phyloP scores from a whole-genome alignment of 92 coral and sea anemone species.

The Phenganax marumi region DNA sequence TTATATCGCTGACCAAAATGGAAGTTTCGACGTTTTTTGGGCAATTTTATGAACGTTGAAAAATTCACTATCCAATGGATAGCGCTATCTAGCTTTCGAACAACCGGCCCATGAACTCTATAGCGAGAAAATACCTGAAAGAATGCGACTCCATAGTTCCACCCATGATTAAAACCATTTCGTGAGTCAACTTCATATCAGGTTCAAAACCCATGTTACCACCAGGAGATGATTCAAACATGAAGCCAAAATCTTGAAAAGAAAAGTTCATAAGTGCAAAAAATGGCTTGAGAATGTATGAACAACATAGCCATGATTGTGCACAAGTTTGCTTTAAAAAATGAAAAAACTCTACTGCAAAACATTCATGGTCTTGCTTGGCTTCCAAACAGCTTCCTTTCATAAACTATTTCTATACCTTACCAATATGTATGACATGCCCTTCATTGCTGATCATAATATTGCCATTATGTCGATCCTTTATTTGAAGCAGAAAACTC shows the following conservation, averaged over 20 bases:
- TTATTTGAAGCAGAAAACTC: conserved; percentile 93
- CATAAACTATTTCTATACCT: not conserved
- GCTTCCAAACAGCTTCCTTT: too few relatives aligned
- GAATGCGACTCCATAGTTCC: conserved; percentile 97
- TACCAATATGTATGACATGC: conserved; percentile 94
- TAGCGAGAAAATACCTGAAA: conserved; percentile 62
- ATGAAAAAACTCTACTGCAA: not conserved
- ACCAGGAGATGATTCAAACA: conserved; percentile 99
- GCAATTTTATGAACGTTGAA: too few relatives aligned
- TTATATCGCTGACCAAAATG: too few relatives aligned
- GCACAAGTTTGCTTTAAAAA: not conserved
- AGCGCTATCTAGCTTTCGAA: too few relatives aligned
- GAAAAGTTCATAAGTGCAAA: not conserved
- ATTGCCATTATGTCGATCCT: conserved; percentile 98
- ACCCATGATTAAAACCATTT: conserved; percentile 99
- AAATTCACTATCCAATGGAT: too few relatives aligned
- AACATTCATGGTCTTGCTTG: not conserved
- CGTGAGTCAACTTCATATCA: conserved; percentile 97
- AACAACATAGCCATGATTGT: not conserved
- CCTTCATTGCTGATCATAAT: conserved; percentile 95
- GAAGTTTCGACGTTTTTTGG: too few relatives aligned
- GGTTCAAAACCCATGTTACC: conserved; percentile 99
- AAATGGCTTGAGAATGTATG: not conserved
- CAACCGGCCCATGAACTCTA: too few relatives aligned
- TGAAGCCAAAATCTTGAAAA: conserved; percentile 87